Percentiles rank a stretch among this genome's conserved stretches.
Conservation (phyloP, 2,113 vertebrate genomes). For the Gymnorhina tibicen region DNA sequence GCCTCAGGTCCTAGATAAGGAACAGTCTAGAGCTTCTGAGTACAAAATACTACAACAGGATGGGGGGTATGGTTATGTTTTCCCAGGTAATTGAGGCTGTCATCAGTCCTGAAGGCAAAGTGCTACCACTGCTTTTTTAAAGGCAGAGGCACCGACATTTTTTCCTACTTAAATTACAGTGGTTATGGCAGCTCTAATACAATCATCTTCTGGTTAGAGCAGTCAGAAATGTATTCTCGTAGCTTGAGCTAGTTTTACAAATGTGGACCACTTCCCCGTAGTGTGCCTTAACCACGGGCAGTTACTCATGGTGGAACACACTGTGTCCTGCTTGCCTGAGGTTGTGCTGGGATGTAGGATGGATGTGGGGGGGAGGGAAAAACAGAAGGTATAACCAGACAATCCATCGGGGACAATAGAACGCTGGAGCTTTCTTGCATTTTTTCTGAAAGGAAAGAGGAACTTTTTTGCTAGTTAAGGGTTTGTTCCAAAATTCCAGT, state of each 20-base stretch:
- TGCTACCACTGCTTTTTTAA: background rate
- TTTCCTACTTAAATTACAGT: background rate
- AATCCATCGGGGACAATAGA: accelerated
- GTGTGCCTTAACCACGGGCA: background rate
- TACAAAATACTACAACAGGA: background rate
- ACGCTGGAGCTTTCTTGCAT: background rate
- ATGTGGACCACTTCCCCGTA: background rate
- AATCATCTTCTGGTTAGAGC: background rate
- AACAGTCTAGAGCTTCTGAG: background rate
- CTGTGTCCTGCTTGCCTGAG: background rate
- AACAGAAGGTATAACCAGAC: background rate
- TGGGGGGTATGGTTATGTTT: background rate
- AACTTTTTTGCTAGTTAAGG: background rate
- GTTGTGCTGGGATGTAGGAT: background rate
- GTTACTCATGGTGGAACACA: accelerated
- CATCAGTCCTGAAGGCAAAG: background rate
- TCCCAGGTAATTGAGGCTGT: background rate
- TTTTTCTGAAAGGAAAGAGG: background rate
- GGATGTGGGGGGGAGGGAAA: accelerated
- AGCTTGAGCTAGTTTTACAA: background rate
- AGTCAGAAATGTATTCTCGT: background rate
- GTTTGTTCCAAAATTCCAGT: background rate
- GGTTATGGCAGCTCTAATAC: background rate
- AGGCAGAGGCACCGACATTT: background rate
- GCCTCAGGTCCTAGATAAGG: background rate